Base-by-base conservation (phyloP, 2,888 invertebrate genomes). In the Ariolimax columbianus region DNA sequence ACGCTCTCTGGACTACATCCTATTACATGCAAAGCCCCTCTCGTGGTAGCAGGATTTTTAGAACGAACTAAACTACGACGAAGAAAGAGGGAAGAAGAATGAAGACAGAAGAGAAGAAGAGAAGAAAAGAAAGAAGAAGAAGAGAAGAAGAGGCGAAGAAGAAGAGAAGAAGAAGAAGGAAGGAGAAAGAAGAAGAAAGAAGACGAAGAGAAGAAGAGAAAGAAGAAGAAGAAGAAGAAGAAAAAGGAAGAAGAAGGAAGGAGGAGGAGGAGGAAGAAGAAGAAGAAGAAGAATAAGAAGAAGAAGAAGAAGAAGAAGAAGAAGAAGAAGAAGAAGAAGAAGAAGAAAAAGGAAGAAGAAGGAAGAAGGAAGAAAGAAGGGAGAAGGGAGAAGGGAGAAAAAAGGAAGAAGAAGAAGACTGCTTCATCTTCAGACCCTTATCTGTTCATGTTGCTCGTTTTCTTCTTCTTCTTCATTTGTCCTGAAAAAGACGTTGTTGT, bases 221-320 rank as follows among this genome's bases (percentile, higher is more conserved):
- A 38, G 38, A 36, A 26, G 59, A 59, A 26, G 78, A 59, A 0
- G 78, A 59, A 38, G 63, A 36, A 0, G 63, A 36, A 38, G 38
- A 36, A 80, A 14, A 80, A 59, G 66, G 19, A 78, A 26, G 40
- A 59, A 30, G 33, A 68, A 17, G 40, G n/a, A 30, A 59, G 43
- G 59, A 78, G n/a, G 79, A 40, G 40, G 79, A 63, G 40, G 36
- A 38, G 38, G 63, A 38, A 38, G 79, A 38, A 6, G 79, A 79
- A 63, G 38, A 38, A 23, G 38, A 40, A 9, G 79, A 38, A 26
- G 63, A 38, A 38, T 66, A 80, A 66, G 43, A 66, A 38, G 79
- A 63, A n/a, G 79, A 63, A 63, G 79, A 40, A 38, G 68, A 59
- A 68, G 63, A 23, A 38, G 70, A 70, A 38, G 70, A 70, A 70